Percentiles rank a stretch among this genome's conserved stretches.
Conservation (phyloP, 2,888 invertebrate genomes). For the Listrodromus nycthemerus region DNA sequence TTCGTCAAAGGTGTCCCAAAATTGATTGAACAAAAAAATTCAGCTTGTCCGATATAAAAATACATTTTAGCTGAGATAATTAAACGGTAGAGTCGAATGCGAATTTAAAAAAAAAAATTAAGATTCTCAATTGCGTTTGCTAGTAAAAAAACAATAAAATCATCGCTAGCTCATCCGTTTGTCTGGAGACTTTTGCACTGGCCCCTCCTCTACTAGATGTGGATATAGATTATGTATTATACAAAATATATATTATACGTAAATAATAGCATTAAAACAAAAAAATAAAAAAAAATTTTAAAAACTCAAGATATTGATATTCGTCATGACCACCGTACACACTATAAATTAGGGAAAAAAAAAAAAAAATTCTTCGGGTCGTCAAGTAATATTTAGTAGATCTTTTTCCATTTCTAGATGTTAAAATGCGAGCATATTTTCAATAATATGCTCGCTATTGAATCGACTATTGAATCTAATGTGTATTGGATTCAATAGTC, state of each 20-base stretch:
- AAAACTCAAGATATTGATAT: slow-evolving; percentile 69
- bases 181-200: slow-evolving; percentile 68
- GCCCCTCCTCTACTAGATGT: slow-evolving; percentile 69
- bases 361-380: slow-evolving; percentile 71
- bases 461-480: too few species aligned
- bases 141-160: not conserved
- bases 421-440: slow-evolving; percentile 68
- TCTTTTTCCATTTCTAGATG: slow-evolving; percentile 77
- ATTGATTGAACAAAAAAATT: slow-evolving; percentile 15
- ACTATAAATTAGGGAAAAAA: slow-evolving; percentile 59
- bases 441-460: too few species aligned
- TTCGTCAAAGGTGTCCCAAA: not conserved
- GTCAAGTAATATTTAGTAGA: slow-evolving; percentile 73
- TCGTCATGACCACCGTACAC: slow-evolving; percentile 71
- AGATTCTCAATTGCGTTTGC: not conserved
- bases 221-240: slow-evolving; percentile 69
- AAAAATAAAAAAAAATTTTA: slow-evolving; percentile 51
- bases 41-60: not conserved
- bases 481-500: slow-evolving; percentile 38
- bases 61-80: not conserved
- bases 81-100: not conserved
- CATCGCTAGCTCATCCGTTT: slow-evolving; percentile 15
- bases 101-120: not conserved
- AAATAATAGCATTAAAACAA: slow-evolving; percentile 32
- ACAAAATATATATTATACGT: slow-evolving; percentile 63